Evolutionary conservation across 2,797 vertebrate species (phyloP).

Genomic region (Alca torda): DNA sequence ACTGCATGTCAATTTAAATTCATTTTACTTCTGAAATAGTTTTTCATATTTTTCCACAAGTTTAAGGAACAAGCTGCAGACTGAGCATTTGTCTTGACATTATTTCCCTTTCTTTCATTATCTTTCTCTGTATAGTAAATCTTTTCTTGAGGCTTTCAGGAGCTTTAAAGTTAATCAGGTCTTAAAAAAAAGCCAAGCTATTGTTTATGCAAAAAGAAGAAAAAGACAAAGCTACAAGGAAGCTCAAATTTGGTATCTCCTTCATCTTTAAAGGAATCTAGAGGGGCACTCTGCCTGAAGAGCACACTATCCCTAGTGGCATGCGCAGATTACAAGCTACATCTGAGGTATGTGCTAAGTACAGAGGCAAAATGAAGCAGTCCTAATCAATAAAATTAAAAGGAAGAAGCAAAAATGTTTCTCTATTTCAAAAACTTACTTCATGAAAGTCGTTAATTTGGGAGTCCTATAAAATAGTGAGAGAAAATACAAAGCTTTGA

Average conservation of each 20-base stretch:
- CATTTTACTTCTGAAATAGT: neutral
- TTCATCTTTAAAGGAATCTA: neutral
- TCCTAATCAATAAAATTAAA: neutral
- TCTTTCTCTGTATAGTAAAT: neutral
- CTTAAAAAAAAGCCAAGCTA: neutral
- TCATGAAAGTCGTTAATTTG: neutral
- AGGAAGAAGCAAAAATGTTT: neutral
- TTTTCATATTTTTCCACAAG: neutral
- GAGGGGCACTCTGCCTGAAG: neutral
- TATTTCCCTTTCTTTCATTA: neutral
- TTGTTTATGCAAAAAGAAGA: neutral
- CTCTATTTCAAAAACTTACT: neutral
- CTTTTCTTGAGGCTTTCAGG: neutral
- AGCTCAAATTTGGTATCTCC: neutral
- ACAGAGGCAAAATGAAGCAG: neutral
- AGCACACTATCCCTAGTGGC: accelerated
- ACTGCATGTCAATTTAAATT: neutral
- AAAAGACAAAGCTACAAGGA: neutral
- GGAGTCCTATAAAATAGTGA: neutral
- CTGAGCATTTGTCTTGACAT: neutral
- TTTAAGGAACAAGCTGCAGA: neutral
- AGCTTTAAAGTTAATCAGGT: neutral
- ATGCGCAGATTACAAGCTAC: neutral
- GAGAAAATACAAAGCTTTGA: neutral
- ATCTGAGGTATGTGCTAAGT: neutral